Evolutionary conservation across 2,797 vertebrate genomes (phyloP).

Genomic region (Myripristis jacobus): DNA sequence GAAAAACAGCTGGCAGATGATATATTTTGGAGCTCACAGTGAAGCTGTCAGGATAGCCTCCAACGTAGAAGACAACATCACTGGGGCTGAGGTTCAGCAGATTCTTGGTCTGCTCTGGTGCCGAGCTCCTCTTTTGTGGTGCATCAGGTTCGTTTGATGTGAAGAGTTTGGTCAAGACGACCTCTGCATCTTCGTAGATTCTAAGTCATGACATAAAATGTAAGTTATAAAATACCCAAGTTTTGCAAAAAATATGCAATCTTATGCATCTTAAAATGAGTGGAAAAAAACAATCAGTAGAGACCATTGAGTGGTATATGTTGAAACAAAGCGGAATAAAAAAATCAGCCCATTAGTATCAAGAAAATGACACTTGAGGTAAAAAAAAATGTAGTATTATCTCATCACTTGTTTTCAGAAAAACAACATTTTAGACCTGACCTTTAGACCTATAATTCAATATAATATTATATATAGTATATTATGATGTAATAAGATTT

Average conservation of each 20-base stretch:
- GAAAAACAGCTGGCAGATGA: not conserved
- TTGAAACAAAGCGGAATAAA: too few relatives aligned
- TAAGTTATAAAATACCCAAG: not conserved
- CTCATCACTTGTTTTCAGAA: too few relatives aligned
- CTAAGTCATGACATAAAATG: slow-evolving; percentile 56
- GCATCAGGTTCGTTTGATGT: not conserved
- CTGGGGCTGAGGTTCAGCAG: slow-evolving; percentile 77
- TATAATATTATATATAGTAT: too few relatives aligned
- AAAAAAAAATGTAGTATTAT: too few relatives aligned
- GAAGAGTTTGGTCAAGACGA: slow-evolving; percentile 64
- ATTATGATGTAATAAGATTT: too few relatives aligned
- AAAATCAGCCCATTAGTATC: too few relatives aligned
- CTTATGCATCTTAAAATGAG: too few relatives aligned
- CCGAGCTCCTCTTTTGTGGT: accelerated
- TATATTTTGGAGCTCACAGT: slow-evolving; percentile 71
- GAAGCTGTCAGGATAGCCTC: slow-evolving; percentile 82
- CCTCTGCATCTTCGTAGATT: slow-evolving; percentile 82
- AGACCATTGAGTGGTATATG: too few relatives aligned
- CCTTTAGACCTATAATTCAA: too few relatives aligned
- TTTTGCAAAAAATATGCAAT: not conserved
- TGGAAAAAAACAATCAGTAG: too few relatives aligned
- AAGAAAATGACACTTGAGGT: too few relatives aligned
- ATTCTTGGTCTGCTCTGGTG: slow-evolving; percentile 60
- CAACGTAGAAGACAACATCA: slow-evolving; percentile 84
- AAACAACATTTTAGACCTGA: too few relatives aligned